Evolutionary conservation across 2,888 invertebrate genomes (phyloP), one percentile per base, ranked within the genome.

Genomic region (Eristalinus aeneus): DNA sequence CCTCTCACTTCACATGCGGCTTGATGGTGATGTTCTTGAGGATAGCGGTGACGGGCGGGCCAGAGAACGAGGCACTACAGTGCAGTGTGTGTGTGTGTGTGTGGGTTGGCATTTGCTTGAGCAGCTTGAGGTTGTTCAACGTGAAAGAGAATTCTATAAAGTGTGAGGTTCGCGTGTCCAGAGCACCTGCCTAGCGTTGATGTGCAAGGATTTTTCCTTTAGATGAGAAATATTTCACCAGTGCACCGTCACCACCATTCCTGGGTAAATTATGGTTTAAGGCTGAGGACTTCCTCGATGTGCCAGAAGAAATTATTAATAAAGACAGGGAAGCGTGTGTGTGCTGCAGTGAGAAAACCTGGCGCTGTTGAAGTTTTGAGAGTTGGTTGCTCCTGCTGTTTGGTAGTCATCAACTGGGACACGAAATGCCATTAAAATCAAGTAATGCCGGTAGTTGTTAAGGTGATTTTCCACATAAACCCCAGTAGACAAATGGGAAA

Each of bases 361-460:
- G n/a, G 22, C 20, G 22, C 56, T 11, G 72, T 53, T 36, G n/a
- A 16, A 65, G 32, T 53, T 63, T 78, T 58, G 54, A 73, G 54
- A 81, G 69, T 27, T 53, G 39, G 69, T 54, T 69, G 23, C 61
- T 56, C 60, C 64, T 63, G 73, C 72, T 67, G 76, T 60, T 72
- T 64, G 58, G 20, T 39, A 86, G 76, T 71, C 80, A 86, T 74
- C 86, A 86, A 77, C 77, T 86, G 32, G 64, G 32, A 81, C 86
- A 86, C 77, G 86, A 81, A 78, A 76, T n/a, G 65, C 77, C 68
- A 86, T 86, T 86, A 86, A 65, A 58, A 60, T 81, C 46, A 74
- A 74, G 74, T 78, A 86, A 86, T 73, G 86, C 74, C 86, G 81
- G 86, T 86, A 73, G 86, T 78, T 77, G 77, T 86, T 86, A 86